phyloP scores from a whole-genome alignment of 2,113 vertebrate genomes.

The Eulemur macaco region DNA sequence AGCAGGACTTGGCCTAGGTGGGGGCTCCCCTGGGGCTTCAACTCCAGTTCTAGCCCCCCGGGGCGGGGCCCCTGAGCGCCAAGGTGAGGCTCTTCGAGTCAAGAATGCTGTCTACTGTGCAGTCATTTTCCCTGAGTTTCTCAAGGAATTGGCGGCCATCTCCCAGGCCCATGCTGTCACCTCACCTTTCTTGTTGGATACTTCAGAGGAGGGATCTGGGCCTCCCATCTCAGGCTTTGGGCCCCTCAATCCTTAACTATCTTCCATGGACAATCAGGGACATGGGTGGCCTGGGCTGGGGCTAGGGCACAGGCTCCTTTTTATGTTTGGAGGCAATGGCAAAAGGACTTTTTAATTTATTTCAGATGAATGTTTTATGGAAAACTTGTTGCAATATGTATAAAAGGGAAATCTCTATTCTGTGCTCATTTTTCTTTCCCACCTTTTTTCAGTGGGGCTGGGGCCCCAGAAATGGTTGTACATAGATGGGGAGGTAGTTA shows the following conservation, averaged over 20 bases:
- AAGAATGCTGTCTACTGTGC: slow-evolving; percentile 97
- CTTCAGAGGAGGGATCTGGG: slow-evolving; percentile 84
- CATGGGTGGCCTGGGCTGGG: slow-evolving; percentile 43
- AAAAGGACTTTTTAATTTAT: slow-evolving; percentile 87
- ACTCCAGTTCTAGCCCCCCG: slow-evolving; percentile 81
- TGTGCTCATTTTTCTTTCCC: slow-evolving; percentile 71
- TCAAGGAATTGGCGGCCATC: slow-evolving; percentile 96
- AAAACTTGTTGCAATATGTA: slow-evolving; percentile 81
- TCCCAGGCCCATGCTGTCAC: slow-evolving; percentile 95
- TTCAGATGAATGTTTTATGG: slow-evolving; percentile 81
- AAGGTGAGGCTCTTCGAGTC: slow-evolving; percentile 92
- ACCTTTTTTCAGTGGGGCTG: background rate
- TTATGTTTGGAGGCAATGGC: slow-evolving; percentile 73
- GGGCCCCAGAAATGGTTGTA: slow-evolving; percentile 28
- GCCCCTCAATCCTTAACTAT: slow-evolving; percentile 73
- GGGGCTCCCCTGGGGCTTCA: slow-evolving; percentile 78
- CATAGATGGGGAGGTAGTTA: background rate
- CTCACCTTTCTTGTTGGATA: slow-evolving; percentile 90
- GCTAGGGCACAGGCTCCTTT: slow-evolving; percentile 72
- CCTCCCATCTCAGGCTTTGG: slow-evolving; percentile 63
- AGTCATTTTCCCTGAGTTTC: slow-evolving; percentile 96
- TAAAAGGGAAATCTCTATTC: slow-evolving; percentile 82
- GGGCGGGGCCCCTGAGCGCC: slow-evolving; percentile 86
- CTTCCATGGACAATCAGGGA: slow-evolving; percentile 78
- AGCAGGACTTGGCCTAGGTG: slow-evolving; percentile 87